A percentile compares a stretch with the other conserved stretches of the same genome.
Conservation (phyloP, 2,113 vertebrate genomes). For the Okapia johnstoni region DNA sequence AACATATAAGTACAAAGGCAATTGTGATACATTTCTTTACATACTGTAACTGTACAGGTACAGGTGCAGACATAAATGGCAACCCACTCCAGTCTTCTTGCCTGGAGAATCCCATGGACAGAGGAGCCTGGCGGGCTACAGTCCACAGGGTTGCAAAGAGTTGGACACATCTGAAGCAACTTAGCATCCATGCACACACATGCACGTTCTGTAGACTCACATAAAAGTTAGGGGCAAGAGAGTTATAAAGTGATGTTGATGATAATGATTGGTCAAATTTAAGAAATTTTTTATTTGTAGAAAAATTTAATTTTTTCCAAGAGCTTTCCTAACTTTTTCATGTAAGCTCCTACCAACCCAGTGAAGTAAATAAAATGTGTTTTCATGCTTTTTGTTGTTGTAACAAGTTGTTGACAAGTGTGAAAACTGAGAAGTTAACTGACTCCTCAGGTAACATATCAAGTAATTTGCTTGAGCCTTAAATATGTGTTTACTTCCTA, state of each 20-base stretch:
- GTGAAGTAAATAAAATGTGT: not conserved
- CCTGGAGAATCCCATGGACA: not conserved
- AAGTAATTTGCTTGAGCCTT: not conserved
- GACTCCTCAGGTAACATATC: not conserved
- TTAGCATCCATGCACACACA: not conserved
- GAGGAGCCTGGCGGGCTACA: not conserved
- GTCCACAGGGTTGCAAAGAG: not conserved
- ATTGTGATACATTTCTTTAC: not conserved
- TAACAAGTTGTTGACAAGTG: not conserved
- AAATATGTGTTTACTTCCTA: not conserved
- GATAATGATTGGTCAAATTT: not conserved
- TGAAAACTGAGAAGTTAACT: not conserved
- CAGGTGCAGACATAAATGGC: not conserved
- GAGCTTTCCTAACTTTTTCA: not conserved
- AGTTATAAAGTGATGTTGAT: not conserved
- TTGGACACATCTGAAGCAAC: not conserved
- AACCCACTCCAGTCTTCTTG: not conserved
- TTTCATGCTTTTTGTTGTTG: not conserved
- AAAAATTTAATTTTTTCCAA: not conserved
- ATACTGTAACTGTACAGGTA: not conserved
- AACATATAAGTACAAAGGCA: not conserved
- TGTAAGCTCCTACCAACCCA: not conserved
- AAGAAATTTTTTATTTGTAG: not conserved
- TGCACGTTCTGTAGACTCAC: not conserved
- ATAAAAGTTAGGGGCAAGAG: not conserved